Evolutionary conservation across 2,113 vertebrate genomes (phyloP), one percentile per base, ranked within the genome.

Genomic region (Myiagra hebetior): DNA sequence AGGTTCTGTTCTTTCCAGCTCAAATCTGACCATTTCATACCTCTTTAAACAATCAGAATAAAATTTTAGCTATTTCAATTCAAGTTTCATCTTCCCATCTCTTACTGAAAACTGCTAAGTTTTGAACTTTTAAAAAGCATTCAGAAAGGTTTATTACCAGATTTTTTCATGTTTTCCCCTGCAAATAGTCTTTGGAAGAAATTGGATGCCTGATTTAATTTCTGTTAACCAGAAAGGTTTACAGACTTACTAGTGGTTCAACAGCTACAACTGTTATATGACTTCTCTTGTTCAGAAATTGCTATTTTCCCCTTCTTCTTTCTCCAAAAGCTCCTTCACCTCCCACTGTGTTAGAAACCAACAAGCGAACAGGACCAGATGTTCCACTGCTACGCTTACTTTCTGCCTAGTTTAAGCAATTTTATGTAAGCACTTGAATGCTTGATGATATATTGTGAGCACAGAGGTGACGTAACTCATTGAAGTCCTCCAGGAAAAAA

Each of bases 281-380:
- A 81, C 15, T 72, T 82, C 42, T 74, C 21, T 28, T 79, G 41
- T 63, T 86, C n/a, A 80, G 63, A 89, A 91, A 76, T 28, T 9
- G 17, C 9, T 63, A 31, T 83, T 91, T 96, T 33, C 35, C 35
- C 15, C 11, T 73, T 91, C n/a, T 46, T 83, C 44, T 35, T 75
- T 74, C 42, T 95, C 87, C 57, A 90, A 69, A 72, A 89, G 27
- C 47, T 95, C 39, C 86, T 93, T 88, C 47, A 87, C 33, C 22
- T 77, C 60, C 59, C 47, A 59, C 27, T 3, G 41, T 33, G 46
- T 47, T 75, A 72, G 65, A 76, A 94, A 72, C 52, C 0, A n/a
- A 52, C 55, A 94, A 91, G 20, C 31, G 20, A 94, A 89, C 65
- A 74, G 72, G 59, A 84, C 75, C 88, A 94, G 69, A 92, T 95